Evolutionary conservation across 2,113 vertebrate genomes (phyloP), one percentile per base, ranked within the genome.

Genomic region (Microtus pennsylvanicus): DNA sequence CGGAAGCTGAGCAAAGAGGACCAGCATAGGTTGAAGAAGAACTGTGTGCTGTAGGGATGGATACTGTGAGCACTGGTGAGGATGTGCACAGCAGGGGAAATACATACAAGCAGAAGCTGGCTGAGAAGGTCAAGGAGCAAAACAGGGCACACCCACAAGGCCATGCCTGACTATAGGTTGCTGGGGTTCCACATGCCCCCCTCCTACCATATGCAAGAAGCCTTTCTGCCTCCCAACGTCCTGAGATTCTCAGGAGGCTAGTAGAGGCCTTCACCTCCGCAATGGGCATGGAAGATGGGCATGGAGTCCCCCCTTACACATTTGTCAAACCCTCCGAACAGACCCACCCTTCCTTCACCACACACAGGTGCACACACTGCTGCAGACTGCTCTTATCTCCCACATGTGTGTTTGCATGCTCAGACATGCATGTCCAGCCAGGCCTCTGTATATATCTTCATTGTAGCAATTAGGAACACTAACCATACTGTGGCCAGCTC

Each of bases 401-500:
- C 90, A 52, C 96, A 52, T 3, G 1, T 17, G 0, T 61, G 47
- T 67, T 38, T 52, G 24, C 22, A 22, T 2, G 3, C 2, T 26
- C 52, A 38, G 55, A 65, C 42, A 50, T 5, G 5, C 91, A 47
- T 0, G 0, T 83, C 83, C 19, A 22, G 50, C 85, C 85, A 74
- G 76, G 96, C 93, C 91, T n/a, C 91, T 95, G 90, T 92, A 95
- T 95, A 91, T 93, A 93, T 98, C 98, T 98, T 97, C 97, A 97
- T 89, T 96, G 97, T 97, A 92, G 96, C 86, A 98, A 95, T 97
- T 97, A 97, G 93, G 97, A 97, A 91, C 98, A 96, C 76, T 96
- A 97, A 96, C 95, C 95, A 89, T 87, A 87, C 98, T 98, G 97
- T 63, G 94, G 96, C 97, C 98, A 96, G 97, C 96, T 93, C 98